Conservation (phyloP, 2,797 vertebrate species). For the Sciurus vulgaris region DNA sequence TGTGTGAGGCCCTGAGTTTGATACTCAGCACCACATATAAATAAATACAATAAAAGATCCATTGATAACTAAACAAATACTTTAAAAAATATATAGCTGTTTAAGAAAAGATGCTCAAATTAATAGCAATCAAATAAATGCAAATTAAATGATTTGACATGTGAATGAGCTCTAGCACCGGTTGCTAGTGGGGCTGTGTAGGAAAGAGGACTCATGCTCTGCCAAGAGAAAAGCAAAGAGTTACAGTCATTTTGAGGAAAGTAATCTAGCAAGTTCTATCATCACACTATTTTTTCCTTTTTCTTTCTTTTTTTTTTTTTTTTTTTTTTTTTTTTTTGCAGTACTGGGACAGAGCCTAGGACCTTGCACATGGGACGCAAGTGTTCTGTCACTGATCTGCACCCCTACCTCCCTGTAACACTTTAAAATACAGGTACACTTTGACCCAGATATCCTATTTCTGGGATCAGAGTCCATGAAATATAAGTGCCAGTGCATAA, state of each 20-base stretch:
- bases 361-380: no score
- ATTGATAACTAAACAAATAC: no score
- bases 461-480: not conserved
- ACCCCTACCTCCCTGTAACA: not conserved
- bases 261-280: not conserved
- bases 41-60: no score
- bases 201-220: not conserved
- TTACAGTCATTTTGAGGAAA: not conserved
- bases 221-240: not conserved
- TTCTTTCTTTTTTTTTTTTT: no score
- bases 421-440: not conserved
- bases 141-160: not conserved
- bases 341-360: no score
- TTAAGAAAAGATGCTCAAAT: not conserved
- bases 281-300: not conserved
- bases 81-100: no score
- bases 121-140: not conserved
- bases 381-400: no score
- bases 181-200: not conserved
- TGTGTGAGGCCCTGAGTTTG: no score
- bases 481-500: not conserved
- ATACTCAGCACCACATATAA: no score
- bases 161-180: not conserved
- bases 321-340: no score
- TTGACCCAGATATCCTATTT: not conserved